Conservation (phyloP, 2,888 invertebrate species). For the Meganola albula region DNA sequence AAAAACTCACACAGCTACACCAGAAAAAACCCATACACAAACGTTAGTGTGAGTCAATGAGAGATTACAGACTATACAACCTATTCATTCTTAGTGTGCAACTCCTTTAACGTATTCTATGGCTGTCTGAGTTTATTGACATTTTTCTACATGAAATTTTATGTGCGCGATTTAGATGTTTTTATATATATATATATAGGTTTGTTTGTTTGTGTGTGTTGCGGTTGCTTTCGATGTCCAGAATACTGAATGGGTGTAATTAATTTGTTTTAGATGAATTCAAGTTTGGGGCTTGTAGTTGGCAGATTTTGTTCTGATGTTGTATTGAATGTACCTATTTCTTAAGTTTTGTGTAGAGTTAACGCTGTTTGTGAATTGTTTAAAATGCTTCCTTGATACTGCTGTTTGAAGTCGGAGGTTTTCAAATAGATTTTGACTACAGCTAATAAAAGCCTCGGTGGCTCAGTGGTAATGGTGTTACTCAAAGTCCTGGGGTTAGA, state of each 20-base stretch:
- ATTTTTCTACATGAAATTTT: conserved; percentile 75
- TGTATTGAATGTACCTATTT: conserved; percentile 16
- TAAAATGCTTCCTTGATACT: too few relatives aligned
- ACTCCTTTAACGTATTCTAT: conserved; percentile 39
- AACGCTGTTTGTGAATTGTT: too few relatives aligned
- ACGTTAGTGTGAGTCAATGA: conserved; percentile 48
- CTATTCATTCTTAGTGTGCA: conserved; percentile 57
- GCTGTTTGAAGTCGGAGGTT: too few relatives aligned
- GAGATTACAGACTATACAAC: too few relatives aligned
- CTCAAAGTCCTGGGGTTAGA: too few relatives aligned
- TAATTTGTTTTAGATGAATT: conserved; percentile 62
- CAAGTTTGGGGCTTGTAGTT: conserved; percentile 31
- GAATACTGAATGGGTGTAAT: conserved; percentile 67
- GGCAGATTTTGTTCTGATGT: conserved; percentile 17
- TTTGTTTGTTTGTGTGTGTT: conserved; percentile 41
- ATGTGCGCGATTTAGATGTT: conserved; percentile 63
- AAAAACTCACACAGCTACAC: conserved; percentile 40
- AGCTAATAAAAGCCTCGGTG: too few relatives aligned
- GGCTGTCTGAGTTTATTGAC: conserved; percentile 61
- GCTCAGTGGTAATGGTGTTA: too few relatives aligned
- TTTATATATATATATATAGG: conserved; percentile 37
- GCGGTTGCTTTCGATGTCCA: conserved; percentile 58
- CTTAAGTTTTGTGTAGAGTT: too few relatives aligned
- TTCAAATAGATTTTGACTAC: too few relatives aligned
- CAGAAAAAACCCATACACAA: conserved; percentile 57